Evolutionary conservation across 2,113 vertebrate species (phyloP).

Genomic region (Labrus mixtus): DNA sequence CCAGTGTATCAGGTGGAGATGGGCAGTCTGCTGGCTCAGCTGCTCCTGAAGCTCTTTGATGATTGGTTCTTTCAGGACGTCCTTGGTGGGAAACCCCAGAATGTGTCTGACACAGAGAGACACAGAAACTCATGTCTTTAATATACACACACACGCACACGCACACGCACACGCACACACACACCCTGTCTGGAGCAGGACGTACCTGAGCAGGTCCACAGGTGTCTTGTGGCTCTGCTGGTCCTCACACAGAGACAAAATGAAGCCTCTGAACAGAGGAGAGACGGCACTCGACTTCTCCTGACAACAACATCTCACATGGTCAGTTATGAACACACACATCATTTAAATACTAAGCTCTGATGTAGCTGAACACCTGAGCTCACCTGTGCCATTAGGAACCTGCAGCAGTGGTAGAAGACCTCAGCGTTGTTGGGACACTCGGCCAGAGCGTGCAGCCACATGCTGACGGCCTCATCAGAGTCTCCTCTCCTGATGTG

Average conservation of each 20-base stretch:
- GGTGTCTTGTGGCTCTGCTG: conserved; percentile 81
- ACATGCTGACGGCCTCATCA: conserved; percentile 83
- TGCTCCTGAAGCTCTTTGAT: conserved; percentile 87
- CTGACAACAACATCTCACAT: conserved; percentile 69
- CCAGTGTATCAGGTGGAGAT: conserved; percentile 94
- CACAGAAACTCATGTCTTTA: no score
- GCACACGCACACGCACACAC: no score
- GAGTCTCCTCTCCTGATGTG: conserved; percentile 81
- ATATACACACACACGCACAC: no score
- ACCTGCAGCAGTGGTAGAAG: conserved; percentile 90
- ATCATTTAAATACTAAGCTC: no score
- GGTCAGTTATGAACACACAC: no score
- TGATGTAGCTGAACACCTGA: neutral
- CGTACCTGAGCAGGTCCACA: conserved; percentile 87
- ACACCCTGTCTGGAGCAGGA: neutral
- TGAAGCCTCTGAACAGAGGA: conserved; percentile 89
- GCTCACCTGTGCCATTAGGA: conserved; percentile 91
- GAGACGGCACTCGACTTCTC: conserved; percentile 82
- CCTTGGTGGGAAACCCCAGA: conserved; percentile 87
- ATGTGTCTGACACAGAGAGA: conserved; percentile 81
- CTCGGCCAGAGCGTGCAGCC: conserved; percentile 88
- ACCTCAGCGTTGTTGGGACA: conserved; percentile 88
- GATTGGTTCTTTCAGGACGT: conserved; percentile 83
- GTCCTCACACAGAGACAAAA: conserved; percentile 89
- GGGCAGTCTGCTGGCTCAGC: conserved; percentile 86